These are phyloP conservation scores for Trypoxylon attenuatum DNA, from an alignment of 2,888 invertebrate genomes.

Conservation along the genomic window DNA sequence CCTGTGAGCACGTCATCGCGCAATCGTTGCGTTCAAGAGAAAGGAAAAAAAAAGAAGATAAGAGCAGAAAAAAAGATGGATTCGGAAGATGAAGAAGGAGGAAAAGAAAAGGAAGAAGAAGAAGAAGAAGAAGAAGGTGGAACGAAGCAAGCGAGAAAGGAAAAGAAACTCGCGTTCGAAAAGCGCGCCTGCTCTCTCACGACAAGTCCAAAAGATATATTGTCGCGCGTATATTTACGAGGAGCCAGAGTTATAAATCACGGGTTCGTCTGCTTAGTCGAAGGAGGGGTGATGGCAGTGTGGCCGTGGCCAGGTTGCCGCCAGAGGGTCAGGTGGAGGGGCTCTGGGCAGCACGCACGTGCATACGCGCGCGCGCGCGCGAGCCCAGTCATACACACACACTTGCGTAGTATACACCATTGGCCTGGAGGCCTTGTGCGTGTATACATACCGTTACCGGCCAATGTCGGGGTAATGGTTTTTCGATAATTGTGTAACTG, in stretches of 20 bases:
- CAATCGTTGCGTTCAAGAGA: conserved; percentile 1
- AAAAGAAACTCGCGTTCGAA: conserved; percentile 44
- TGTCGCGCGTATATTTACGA: conserved; percentile 51
- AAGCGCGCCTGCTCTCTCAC: conserved; percentile 45
- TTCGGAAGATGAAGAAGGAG: neutral
- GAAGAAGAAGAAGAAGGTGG: neutral
- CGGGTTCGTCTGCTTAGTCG: conserved; percentile 58
- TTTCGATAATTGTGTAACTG: conserved; percentile 63
- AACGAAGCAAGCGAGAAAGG: conserved; percentile 7
- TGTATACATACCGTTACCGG: conserved; percentile 31
- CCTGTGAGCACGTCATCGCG: conserved; percentile 31
- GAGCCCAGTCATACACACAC: neutral
- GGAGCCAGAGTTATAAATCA: conserved; percentile 60
- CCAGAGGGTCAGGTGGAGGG: conserved; percentile 9
- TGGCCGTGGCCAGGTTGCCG: neutral
- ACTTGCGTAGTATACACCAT: neutral
- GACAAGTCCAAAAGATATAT: conserved; percentile 47
- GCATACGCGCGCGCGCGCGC: neutral
- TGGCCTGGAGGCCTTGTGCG: neutral
- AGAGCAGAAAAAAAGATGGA: neutral
- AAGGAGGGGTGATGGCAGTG: conserved; percentile 38
- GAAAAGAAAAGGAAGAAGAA: neutral
- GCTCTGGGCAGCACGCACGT: conserved; percentile 4
- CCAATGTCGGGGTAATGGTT: conserved; percentile 58
- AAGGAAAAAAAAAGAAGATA: neutral